A percentile compares a stretch with the other conserved stretches of the same genome.
These are phyloP conservation scores for Conopomorpha cramerella DNA, from an alignment of 1,140 invertebrate species.

Conservation along the genomic window DNA sequence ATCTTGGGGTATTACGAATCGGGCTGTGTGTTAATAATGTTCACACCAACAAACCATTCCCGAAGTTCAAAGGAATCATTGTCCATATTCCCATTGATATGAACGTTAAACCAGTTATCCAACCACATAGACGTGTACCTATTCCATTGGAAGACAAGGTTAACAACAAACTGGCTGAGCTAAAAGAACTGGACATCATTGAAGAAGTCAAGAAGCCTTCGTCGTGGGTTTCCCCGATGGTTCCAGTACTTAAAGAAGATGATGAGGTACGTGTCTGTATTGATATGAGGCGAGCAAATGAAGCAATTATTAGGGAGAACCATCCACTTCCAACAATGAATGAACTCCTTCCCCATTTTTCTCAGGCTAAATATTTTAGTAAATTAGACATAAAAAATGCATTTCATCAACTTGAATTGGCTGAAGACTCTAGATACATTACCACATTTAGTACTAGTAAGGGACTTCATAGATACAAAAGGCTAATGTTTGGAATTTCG, in stretches of 20 bases:
- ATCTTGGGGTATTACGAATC: background rate
- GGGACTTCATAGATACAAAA: background rate
- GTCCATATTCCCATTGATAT: background rate
- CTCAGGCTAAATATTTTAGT: background rate
- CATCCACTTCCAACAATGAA: slow-evolving; percentile 8
- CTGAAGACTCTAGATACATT: background rate
- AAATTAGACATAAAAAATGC: background rate
- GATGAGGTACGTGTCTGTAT: slow-evolving; percentile 9
- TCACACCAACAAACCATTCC: background rate
- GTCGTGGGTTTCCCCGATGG: slow-evolving; percentile 9
- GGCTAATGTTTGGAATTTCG: background rate
- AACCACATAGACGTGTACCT: slow-evolving; percentile 1
- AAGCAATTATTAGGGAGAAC: slow-evolving; percentile 6
- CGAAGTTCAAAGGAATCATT: slow-evolving; percentile 1
- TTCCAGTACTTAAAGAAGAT: slow-evolving; percentile 7
- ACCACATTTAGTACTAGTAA: background rate
- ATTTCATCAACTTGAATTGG: background rate
- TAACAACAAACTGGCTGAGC: background rate
- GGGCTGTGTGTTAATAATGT: background rate
- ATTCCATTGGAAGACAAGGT: slow-evolving; percentile 1
- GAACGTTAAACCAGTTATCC: background rate
- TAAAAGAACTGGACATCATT: slow-evolving; percentile 1
- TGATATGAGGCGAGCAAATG: slow-evolving; percentile 8
- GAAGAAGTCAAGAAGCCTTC: slow-evolving; percentile 5
- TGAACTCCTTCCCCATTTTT: background rate